These are phyloP conservation scores for Chelonus insularis DNA, from an alignment of 1,140 invertebrate genomes.

Conservation along the genomic window DNA sequence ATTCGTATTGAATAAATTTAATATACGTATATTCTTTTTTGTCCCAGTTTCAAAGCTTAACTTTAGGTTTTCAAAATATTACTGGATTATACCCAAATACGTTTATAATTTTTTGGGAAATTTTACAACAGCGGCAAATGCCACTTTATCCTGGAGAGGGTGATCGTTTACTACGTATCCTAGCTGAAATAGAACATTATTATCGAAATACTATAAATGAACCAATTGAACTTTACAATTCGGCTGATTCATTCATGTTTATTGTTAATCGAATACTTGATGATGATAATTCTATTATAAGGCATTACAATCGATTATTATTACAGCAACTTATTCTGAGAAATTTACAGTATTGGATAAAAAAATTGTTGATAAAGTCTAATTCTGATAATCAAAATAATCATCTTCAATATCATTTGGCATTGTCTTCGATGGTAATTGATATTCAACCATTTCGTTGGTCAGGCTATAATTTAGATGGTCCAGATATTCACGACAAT, in stretches of 20 bases:
- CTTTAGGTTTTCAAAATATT: constrained; percentile 68
- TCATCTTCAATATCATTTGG: constrained; percentile 35
- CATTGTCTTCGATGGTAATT: constrained; percentile 41
- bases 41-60: constrained; percentile 65
- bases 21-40: constrained; percentile 31
- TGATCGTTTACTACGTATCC: constrained; percentile 58
- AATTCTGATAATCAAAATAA: too few species aligned
- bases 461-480: too few species aligned
- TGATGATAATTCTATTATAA: constrained; percentile 57
- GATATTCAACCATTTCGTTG: constrained; percentile 42
- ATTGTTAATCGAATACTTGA: constrained; percentile 60
- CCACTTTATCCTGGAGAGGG: constrained; percentile 64
- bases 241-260: constrained; percentile 55
- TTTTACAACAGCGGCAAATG: constrained; percentile 53
- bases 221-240: constrained; percentile 45
- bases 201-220: constrained; percentile 50
- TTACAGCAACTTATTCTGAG: constrained; percentile 46
- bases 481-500: too few species aligned
- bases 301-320: constrained; percentile 48
- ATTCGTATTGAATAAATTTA: too few species aligned
- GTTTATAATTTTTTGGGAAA: constrained; percentile 58
- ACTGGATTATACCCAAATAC: constrained; percentile 62
- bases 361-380: constrained; percentile 29
- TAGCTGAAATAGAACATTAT: constrained; percentile 60
- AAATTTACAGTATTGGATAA: constrained; percentile 46